Evolutionary conservation across 2,113 vertebrate species (phyloP).

Genomic region (Protobothrops mucrosquamatus): DNA sequence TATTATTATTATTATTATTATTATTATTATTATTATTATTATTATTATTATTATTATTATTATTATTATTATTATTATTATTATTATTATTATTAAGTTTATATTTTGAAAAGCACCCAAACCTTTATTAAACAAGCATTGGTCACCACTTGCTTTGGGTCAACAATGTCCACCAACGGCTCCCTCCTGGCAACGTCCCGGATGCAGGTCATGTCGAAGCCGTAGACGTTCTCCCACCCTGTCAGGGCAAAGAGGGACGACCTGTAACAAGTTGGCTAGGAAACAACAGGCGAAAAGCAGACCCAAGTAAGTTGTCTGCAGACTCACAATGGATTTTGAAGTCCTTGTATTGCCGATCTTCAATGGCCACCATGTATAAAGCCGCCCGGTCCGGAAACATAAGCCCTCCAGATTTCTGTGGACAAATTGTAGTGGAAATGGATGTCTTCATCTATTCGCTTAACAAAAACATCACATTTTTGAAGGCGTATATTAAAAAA

Average conservation of each 20-base stretch:
- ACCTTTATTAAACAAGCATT: slow-evolving; percentile 97
- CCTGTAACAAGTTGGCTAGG: not conserved
- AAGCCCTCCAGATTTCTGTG: slow-evolving; percentile 96
- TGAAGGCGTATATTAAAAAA: slow-evolving; percentile 72
- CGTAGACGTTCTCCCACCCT: slow-evolving; percentile 99
- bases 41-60: no score
- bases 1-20: no score
- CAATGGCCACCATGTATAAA: slow-evolving; percentile 95
- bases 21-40: no score
- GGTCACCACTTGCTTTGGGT: slow-evolving; percentile 97
- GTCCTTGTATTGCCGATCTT: slow-evolving; percentile 98
- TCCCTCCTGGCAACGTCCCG: slow-evolving; percentile 97
- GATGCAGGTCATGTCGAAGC: slow-evolving; percentile 99
- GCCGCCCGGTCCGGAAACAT: slow-evolving; percentile 99
- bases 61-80: no score
- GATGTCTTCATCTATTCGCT: slow-evolving; percentile 82
- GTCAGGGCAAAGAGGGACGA: slow-evolving; percentile 48
- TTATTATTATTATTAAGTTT: not conserved
- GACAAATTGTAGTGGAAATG: slow-evolving; percentile 80
- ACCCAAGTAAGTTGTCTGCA: not conserved
- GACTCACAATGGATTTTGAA: slow-evolving; percentile 99
- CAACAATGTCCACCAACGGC: slow-evolving; percentile 95
- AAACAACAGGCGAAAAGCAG: not conserved
- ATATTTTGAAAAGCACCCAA: slow-evolving; percentile 59
- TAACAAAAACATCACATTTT: slow-evolving; percentile 84